These are phyloP conservation scores for Cactoblastis cactorum DNA, from an alignment of 2,888 invertebrate genomes.

Conservation along the genomic window DNA sequence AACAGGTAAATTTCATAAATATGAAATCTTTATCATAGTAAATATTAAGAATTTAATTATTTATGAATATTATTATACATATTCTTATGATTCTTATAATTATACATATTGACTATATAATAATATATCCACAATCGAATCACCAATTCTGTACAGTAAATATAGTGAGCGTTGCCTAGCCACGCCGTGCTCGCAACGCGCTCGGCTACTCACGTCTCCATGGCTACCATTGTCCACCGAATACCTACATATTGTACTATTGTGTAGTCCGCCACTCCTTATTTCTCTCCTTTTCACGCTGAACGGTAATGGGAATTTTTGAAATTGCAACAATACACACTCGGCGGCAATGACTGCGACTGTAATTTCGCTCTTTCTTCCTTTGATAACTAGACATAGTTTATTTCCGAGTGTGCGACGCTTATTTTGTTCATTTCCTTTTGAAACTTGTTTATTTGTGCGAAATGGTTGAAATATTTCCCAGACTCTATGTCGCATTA, in stretches of 20 bases:
- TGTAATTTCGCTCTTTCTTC: constrained; percentile 53
- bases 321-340: constrained; percentile 76
- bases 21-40: no score
- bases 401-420: constrained; percentile 33
- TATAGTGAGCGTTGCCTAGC: constrained; percentile 33
- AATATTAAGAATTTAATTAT: no score
- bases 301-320: constrained; percentile 73
- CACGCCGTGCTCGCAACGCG: constrained; percentile 27
- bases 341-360: constrained; percentile 49
- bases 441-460: constrained; percentile 8
- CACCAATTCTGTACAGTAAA: background rate
- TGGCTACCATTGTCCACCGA: constrained; percentile 14
- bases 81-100: no score
- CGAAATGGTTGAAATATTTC: constrained; percentile 6
- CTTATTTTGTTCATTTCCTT: constrained; percentile 16
- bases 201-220: constrained; percentile 22
- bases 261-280: constrained; percentile 63
- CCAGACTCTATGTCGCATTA: background rate
- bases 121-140: background rate
- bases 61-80: no score
- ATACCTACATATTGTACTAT: constrained; percentile 15
- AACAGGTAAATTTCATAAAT: no score
- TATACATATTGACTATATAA: background rate
- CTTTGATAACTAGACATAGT: constrained; percentile 38
- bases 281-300: constrained; percentile 68